phyloP scores from a whole-genome alignment of 1,140 invertebrate species.

The Helicoverpa armigera region DNA sequence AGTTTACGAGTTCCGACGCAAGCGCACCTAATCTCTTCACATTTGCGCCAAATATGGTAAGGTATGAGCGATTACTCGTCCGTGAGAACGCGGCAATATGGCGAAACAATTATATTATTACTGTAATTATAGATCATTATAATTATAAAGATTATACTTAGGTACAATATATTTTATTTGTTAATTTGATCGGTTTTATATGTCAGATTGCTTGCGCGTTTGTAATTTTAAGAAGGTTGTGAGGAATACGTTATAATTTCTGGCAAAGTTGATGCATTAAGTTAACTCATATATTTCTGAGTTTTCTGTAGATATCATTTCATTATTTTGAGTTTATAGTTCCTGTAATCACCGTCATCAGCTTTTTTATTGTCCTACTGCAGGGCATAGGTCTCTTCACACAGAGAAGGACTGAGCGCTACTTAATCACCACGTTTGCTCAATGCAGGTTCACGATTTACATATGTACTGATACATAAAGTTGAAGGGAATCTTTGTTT shows the following conservation, averaged over 20 bases:
- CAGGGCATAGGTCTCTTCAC: too few relatives aligned
- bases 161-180: background rate
- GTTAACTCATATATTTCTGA: too few relatives aligned
- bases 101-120: constrained; percentile 14
- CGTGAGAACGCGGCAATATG: constrained; percentile 6
- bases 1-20: background rate
- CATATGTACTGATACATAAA: too few relatives aligned
- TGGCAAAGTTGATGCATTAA: too few relatives aligned
- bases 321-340: too few relatives aligned
- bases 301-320: too few relatives aligned
- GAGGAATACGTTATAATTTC: background rate
- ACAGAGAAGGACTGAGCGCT: too few relatives aligned
- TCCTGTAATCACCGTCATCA: too few relatives aligned
- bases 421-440: too few relatives aligned
- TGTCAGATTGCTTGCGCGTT: background rate
- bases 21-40: background rate
- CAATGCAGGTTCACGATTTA: too few relatives aligned
- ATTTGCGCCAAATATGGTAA: constrained; percentile 18
- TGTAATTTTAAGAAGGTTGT: background rate
- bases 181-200: constrained; percentile 3
- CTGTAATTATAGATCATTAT: constrained; percentile 28
- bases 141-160: background rate
- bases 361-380: too few relatives aligned
- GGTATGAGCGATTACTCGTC: constrained; percentile 1
- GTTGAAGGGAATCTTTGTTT: too few relatives aligned